A percentile compares a stretch with the other conserved stretches of the same genome.
phyloP scores from a whole-genome alignment of 2,797 vertebrate species.

The Phalloptychus januarius region DNA sequence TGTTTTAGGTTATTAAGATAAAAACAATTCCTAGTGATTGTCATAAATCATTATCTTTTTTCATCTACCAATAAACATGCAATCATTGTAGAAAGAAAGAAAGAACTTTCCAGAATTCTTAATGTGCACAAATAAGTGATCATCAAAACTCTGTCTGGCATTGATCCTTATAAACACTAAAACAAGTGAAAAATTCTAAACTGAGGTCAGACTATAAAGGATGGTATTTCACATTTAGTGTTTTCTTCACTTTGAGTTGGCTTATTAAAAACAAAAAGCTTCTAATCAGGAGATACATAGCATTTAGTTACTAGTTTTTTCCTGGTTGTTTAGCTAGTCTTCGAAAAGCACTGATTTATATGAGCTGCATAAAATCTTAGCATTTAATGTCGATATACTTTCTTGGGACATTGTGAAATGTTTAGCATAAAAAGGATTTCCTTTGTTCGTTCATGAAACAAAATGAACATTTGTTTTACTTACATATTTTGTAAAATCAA shows the following conservation, averaged over 20 bases:
- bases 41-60: neutral
- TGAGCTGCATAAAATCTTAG: neutral
- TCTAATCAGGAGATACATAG: neutral
- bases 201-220: neutral
- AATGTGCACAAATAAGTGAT: neutral
- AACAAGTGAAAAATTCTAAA: neutral
- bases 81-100: neutral
- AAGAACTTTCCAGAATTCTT: neutral
- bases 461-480: neutral
- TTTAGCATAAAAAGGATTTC: neutral
- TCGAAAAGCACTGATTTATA: neutral
- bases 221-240: neutral
- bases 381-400: neutral
- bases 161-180: neutral
- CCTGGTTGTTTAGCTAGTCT: neutral
- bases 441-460: neutral
- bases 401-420: neutral
- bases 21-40: neutral
- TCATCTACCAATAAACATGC: neutral
- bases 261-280: neutral
- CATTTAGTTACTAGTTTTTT: neutral
- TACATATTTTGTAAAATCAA: neutral
- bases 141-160: neutral
- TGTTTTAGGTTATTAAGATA: neutral
- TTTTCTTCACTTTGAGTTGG: neutral